Percentiles rank a stretch among this genome's conserved stretches.
Conservation (phyloP, 2,888 invertebrate genomes). For the Scaptomyza tumidula region DNA sequence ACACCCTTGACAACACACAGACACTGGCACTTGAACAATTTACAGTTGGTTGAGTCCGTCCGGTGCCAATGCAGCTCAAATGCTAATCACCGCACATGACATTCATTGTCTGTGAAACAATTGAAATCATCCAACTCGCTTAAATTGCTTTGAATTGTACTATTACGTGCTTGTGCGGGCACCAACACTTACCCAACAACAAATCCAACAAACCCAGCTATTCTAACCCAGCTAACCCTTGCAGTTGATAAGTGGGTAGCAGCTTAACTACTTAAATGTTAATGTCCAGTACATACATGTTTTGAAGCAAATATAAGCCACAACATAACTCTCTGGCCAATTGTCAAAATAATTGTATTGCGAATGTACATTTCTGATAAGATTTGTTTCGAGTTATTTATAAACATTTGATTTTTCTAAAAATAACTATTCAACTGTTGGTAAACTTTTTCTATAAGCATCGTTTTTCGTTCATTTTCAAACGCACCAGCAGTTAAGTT, state of each 20-base stretch:
- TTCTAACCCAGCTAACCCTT: neutral
- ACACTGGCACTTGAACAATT: constrained; percentile 32
- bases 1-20: neutral
- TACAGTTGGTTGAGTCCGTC: constrained; percentile 19
- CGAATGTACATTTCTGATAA: neutral
- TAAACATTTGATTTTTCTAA: too few relatives aligned
- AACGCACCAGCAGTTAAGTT: neutral
- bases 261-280: constrained; percentile 33
- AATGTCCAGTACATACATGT: constrained; percentile 19
- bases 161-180: constrained; percentile 46
- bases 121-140: constrained; percentile 68
- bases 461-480: neutral
- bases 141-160: constrained; percentile 66
- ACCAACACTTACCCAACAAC: neutral
- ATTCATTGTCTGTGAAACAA: constrained; percentile 78
- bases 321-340: constrained; percentile 6
- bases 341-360: constrained; percentile 1
- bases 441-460: neutral
- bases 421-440: neutral
- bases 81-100: constrained; percentile 78
- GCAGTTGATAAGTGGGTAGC: constrained; percentile 27
- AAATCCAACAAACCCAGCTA: neutral
- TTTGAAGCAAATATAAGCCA: constrained; percentile 3
- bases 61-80: constrained; percentile 58
- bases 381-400: neutral